Evolutionary conservation across 2,888 invertebrate genomes (phyloP), one percentile per base, ranked within the genome.

Genomic region (Drosophila neutralis): DNA sequence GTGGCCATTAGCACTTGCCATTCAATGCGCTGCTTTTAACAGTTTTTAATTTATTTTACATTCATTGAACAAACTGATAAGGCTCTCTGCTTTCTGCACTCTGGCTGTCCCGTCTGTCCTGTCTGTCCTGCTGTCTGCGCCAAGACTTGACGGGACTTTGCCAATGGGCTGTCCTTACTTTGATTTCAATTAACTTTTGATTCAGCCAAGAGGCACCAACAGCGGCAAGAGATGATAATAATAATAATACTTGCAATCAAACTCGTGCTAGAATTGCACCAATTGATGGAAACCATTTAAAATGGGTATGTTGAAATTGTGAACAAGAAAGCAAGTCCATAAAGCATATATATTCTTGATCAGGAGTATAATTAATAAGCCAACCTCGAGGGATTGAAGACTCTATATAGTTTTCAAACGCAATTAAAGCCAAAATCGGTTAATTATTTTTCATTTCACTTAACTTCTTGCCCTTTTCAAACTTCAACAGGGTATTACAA

Each of bases 111-210:
- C 15, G 24, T 24, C 48, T 15, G 6, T 54, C 63, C 52, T 35
- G 13, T 45, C 48, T 15, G 13, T 49, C 63, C 48, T 35, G 40
- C 24, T 38, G 40, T 24, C 15, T 45, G 62, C 49, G 66, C 49
- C 51, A 61, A 64, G 27, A 62, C 57, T 42, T 18, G 66, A 24
- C 51, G 33, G 54, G 24, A 42, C 51, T 60, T 45, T 68, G 80
- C 64, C 70, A 76, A 75, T 69, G 69, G 69, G 58, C 73, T 69
- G 78, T 63, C 88, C 83, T 89, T 88, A 89, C 83, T 87, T 89
- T 89, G 88, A 86, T 89, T 89, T 89, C 88, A 88, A 89, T 89
- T 89, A 89, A 89, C 88, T 89, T 88, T 84, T 79, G 81, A 88
- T 84, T 88, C 77, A 81, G 73, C 42, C 54, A 54, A 75, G 75